Conservation (phyloP, 53 echinoderm and acorn worm genomes). For the Echinometra lucunter region DNA sequence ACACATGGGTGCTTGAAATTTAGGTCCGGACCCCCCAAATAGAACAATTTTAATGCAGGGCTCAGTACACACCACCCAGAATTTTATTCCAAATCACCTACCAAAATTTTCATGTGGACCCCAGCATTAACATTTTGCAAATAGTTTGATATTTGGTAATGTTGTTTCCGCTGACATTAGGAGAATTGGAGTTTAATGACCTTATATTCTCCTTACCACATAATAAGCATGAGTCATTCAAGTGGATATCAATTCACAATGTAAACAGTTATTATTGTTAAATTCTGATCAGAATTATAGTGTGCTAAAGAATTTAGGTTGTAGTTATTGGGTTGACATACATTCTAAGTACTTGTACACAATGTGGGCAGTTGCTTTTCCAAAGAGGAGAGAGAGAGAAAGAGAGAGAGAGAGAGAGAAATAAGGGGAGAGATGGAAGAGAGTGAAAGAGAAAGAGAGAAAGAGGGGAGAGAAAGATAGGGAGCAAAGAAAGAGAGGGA, state of each 20-base stretch:
- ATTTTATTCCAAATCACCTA: too few relatives aligned
- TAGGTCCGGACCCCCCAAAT: too few relatives aligned
- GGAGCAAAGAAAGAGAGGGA: too few relatives aligned
- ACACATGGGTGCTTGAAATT: too few relatives aligned
- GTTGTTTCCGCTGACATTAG: background rate
- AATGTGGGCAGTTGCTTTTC: background rate
- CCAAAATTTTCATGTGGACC: too few relatives aligned
- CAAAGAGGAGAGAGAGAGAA: background rate
- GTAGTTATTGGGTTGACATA: background rate
- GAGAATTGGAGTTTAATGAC: background rate
- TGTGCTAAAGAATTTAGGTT: background rate
- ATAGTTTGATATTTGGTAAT: background rate
- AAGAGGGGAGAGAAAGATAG: background rate
- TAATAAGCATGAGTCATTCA: constrained; percentile 16
- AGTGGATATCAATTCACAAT: background rate
- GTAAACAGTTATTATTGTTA: background rate
- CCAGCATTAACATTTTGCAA: background rate
- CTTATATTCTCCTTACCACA: background rate
- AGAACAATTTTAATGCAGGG: too few relatives aligned
- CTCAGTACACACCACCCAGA: too few relatives aligned
- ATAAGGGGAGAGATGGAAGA: background rate
- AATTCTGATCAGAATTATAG: background rate
- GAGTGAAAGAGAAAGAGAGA: background rate
- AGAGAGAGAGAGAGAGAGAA: background rate
- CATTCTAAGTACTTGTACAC: background rate